A percentile compares a stretch with the other conserved stretches of the same genome.
Conservation (phyloP, 2,113 vertebrate species). For the Cinclus mexicanus region DNA sequence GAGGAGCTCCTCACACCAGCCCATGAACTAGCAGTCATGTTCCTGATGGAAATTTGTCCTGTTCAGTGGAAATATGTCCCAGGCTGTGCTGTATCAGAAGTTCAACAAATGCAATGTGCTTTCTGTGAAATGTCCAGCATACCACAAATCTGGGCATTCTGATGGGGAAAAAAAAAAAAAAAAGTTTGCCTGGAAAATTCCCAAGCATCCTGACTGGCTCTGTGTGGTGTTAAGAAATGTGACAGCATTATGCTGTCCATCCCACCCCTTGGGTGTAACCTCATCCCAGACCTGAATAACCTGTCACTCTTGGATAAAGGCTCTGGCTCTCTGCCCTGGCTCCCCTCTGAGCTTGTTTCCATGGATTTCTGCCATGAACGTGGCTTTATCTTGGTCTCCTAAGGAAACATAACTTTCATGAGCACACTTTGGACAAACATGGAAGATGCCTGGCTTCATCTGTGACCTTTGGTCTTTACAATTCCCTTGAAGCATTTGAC, state of each 20-base stretch:
- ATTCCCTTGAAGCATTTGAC: neutral
- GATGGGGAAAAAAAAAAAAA: neutral
- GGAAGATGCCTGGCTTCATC: neutral
- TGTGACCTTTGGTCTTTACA: neutral
- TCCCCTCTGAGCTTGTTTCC: neutral
- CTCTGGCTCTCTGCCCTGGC: neutral
- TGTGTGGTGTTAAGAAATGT: neutral
- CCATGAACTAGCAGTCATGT: neutral
- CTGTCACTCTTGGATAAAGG: neutral
- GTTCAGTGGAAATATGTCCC: neutral
- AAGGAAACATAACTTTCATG: neutral
- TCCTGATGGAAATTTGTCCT: neutral
- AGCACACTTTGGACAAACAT: neutral
- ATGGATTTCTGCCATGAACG: neutral
- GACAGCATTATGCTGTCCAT: neutral
- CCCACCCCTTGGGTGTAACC: slow-evolving; percentile 3
- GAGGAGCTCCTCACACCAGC: neutral
- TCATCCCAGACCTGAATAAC: slow-evolving; percentile 42
- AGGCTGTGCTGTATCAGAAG: neutral
- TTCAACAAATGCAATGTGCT: neutral
- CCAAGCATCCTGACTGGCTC: neutral
- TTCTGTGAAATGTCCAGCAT: neutral
- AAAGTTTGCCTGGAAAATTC: neutral
- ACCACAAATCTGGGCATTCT: neutral
- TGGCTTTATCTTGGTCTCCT: neutral